phyloP scores from a whole-genome alignment of 2,888 invertebrate genomes.

The Tetragonisca angustula region DNA sequence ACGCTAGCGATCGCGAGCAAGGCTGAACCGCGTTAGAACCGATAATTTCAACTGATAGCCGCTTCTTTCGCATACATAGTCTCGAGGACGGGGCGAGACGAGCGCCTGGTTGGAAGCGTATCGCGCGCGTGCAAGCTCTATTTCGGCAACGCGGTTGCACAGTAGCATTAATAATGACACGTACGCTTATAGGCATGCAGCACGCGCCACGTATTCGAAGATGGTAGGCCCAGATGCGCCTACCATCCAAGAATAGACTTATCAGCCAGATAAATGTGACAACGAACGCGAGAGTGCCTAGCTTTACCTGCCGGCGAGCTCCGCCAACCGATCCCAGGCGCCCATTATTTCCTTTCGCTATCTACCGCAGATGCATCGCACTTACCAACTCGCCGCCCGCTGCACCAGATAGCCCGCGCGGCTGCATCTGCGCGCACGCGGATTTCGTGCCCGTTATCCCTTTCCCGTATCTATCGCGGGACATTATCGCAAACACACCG shows the following conservation, averaged over 20 bases:
- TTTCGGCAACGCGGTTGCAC: conserved; percentile 31
- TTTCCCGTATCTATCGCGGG: conserved; percentile 29
- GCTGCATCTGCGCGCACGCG: conserved; percentile 52
- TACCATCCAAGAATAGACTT: conserved; percentile 62
- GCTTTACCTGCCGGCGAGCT: conserved; percentile 56
- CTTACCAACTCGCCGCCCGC: conserved; percentile 61
- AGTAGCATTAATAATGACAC: conserved; percentile 56
- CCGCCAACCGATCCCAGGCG: conserved; percentile 53
- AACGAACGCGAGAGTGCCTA: conserved; percentile 54
- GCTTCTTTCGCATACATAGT: too few species aligned
- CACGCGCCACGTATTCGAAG: conserved; percentile 59
- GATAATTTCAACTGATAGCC: too few species aligned
- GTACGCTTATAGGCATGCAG: conserved; percentile 54
- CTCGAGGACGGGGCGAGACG: too few species aligned
- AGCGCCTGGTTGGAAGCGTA: too few species aligned
- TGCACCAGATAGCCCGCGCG: conserved; percentile 38
- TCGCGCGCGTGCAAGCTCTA: conserved; percentile 23
- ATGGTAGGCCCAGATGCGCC: conserved; percentile 61
- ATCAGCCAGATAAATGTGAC: conserved; percentile 70
- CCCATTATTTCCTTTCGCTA: conserved; percentile 69
- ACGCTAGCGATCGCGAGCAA: too few species aligned
- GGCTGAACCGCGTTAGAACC: too few species aligned
- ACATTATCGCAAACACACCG: conserved; percentile 55
- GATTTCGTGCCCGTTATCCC: conserved; percentile 58
- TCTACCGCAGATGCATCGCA: conserved; percentile 65